phyloP scores from a whole-genome alignment of 2,797 vertebrate species.

The Lycodopsis pacificus region DNA sequence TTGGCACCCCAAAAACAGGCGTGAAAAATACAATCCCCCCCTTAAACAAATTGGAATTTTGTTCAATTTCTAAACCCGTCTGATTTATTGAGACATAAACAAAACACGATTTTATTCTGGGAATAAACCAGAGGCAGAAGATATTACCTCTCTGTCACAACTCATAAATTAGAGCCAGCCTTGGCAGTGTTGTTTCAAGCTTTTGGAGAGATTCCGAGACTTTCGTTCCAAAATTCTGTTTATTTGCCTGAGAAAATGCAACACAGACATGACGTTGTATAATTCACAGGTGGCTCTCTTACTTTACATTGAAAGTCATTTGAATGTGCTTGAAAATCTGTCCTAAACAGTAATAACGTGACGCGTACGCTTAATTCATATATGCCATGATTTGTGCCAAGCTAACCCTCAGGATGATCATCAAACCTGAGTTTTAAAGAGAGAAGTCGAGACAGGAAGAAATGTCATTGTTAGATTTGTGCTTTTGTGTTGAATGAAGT shows the following conservation, averaged over 20 bases:
- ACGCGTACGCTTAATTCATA: not conserved
- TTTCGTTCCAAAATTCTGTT: slow-evolving; percentile 19
- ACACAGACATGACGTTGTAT: not conserved
- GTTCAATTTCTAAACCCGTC: not conserved
- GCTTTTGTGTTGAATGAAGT: slow-evolving; percentile 49
- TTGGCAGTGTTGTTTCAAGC: slow-evolving; percentile 1
- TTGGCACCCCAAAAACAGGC: not conserved
- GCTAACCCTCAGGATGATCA: slow-evolving; percentile 6
- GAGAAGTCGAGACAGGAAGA: slow-evolving; percentile 10
- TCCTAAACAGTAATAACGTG: not conserved
- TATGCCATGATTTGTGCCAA: slow-evolving; percentile 9
- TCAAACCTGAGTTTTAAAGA: slow-evolving; percentile 1
- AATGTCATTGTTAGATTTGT: slow-evolving; percentile 29
- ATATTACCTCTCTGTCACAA: not conserved
- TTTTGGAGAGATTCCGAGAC: slow-evolving; percentile 8
- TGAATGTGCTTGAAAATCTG: slow-evolving; percentile 5
- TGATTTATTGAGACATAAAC: slow-evolving; percentile 14
- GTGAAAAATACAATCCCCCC: not conserved
- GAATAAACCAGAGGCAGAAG: slow-evolving; percentile 13
- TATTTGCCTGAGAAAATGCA: not conserved
- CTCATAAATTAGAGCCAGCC: slow-evolving; percentile 15
- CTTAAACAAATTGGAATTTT: not conserved
- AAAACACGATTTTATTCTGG: slow-evolving; percentile 9
- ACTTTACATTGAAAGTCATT: slow-evolving; percentile 1
- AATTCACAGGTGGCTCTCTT: not conserved